Percentiles rank a stretch among this genome's conserved stretches.
phyloP scores from a whole-genome alignment of 2,888 invertebrate species.

The Mystacides longicornis region DNA sequence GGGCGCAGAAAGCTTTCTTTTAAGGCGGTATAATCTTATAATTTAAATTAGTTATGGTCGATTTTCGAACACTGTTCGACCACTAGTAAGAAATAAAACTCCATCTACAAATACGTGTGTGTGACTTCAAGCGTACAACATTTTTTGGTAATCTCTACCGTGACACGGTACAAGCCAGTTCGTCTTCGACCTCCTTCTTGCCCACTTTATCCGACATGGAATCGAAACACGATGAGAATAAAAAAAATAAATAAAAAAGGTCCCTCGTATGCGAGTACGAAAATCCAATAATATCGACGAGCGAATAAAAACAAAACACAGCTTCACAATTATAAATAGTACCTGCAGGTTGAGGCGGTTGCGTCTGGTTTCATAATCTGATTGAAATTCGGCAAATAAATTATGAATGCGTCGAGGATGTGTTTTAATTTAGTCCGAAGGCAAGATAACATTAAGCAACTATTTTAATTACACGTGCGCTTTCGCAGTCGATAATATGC shows the following conservation, averaged over 20 bases:
- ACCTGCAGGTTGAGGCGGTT: background rate
- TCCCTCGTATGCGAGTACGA: no score
- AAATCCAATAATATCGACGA: background rate
- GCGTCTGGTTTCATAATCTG: background rate
- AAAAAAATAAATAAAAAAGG: no score
- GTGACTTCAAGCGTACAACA: no score
- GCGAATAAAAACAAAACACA: background rate
- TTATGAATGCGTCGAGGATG: background rate
- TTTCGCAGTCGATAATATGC: no score
- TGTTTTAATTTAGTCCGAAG: background rate
- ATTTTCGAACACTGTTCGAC: no score
- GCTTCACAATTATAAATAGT: background rate
- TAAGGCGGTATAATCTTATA: no score
- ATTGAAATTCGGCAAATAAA: slow-evolving; percentile 8
- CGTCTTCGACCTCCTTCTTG: background rate
- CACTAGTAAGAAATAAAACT: no score
- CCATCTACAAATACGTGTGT: no score
- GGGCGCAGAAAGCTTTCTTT: no score
- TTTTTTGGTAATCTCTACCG: no score
- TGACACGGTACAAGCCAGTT: no score
- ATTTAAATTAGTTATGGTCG: no score
- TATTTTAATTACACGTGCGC: slow-evolving; percentile 22
- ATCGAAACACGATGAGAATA: background rate
- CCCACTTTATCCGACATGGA: background rate
- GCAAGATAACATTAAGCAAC: slow-evolving; percentile 19